phyloP scores from a whole-genome alignment of 2,888 invertebrate species.

The Portevinia maculata region DNA sequence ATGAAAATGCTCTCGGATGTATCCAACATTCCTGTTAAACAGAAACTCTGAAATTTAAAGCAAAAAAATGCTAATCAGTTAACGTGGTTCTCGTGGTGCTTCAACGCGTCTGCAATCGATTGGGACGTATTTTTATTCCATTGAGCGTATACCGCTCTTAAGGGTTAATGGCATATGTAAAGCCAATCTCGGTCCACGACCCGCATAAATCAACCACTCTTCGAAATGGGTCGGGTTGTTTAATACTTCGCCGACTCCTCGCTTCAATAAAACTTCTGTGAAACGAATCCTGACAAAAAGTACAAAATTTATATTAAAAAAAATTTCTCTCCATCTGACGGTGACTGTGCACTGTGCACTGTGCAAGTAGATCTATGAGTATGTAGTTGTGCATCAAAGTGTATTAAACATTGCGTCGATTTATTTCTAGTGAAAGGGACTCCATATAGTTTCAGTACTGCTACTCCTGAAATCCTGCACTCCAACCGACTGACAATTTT shows the following conservation, averaged over 20 bases:
- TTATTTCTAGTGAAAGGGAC: slow-evolving; percentile 51
- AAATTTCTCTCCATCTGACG: slow-evolving; percentile 8
- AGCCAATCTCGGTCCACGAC: slow-evolving; percentile 30
- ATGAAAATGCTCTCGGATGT: background rate
- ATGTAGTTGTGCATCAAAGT: background rate
- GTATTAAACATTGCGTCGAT: slow-evolving; percentile 36
- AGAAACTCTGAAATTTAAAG: slow-evolving; percentile 59
- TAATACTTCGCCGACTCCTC: slow-evolving; percentile 3
- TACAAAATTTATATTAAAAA: slow-evolving; percentile 4
- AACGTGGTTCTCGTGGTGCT: slow-evolving; percentile 26
- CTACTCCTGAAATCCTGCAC: slow-evolving; percentile 42
- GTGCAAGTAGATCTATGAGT: no score
- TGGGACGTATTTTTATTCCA: slow-evolving; percentile 15
- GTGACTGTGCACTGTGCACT: slow-evolving; percentile 9
- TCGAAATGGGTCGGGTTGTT: slow-evolving; percentile 9
- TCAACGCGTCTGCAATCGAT: background rate
- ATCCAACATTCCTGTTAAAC: slow-evolving; percentile 9
- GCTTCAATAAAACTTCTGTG: slow-evolving; percentile 26
- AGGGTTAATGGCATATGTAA: slow-evolving; percentile 65
- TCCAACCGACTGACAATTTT: slow-evolving; percentile 62
- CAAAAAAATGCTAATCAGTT: slow-evolving; percentile 64
- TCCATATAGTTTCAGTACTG: slow-evolving; percentile 36
- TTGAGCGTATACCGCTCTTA: slow-evolving; percentile 26
- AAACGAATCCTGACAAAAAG: slow-evolving; percentile 27
- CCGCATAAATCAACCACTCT: slow-evolving; percentile 53